Base-by-base conservation (phyloP, 2,888 invertebrate genomes). In the Dendrolimus houi region DNA sequence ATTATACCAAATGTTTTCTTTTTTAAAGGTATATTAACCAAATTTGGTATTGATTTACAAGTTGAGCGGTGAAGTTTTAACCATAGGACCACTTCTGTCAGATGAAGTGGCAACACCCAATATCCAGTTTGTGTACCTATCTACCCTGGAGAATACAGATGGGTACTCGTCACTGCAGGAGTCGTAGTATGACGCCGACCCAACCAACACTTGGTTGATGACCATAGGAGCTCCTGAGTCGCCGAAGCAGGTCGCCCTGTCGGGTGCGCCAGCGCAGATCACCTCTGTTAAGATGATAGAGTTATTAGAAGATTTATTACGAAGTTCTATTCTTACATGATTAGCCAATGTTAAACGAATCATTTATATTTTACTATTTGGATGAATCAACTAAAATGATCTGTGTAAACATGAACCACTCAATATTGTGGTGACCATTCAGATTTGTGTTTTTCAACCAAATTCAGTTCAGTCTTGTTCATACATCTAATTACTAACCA, bases 161-260 rank as follows among this genome's bases (percentile, higher is more conserved):
- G 85, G 83, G 59, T 61, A 68, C 0, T 54, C 59, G 47, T 70
- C 63, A 2, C 59, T 69, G 56, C 84, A 85, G 8, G 60, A 61
- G 7, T 65, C 53, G 73, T 59, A 73, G 68, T 57, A 72, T 0
- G 83, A 83, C 1, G 74, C 67, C 0, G 66, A 0, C 2, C 85
- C 85, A 0, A 81, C 70, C 0, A 77, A 52, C 0, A 70, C 74
- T 12, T 65, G 67, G 55, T 60, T 62, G 41, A 72, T 68, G 17
- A 69, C 74, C 74, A 83, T 72, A 0, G 85, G 84, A 0, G 85
- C 84, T 7, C 85, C 85, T 1, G 80, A 75, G 67, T 83, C 82
- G 0, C 85, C 85, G 2, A 17, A 0, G 59, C 86, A 86, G 57
- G 72, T 73, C 13, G 83, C 81, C 40, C 58, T 62, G 1, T 67